A percentile compares a stretch with the other conserved stretches of the same genome.
Conservation (phyloP, 2,113 vertebrate genomes). For the Scalopus aquaticus region DNA sequence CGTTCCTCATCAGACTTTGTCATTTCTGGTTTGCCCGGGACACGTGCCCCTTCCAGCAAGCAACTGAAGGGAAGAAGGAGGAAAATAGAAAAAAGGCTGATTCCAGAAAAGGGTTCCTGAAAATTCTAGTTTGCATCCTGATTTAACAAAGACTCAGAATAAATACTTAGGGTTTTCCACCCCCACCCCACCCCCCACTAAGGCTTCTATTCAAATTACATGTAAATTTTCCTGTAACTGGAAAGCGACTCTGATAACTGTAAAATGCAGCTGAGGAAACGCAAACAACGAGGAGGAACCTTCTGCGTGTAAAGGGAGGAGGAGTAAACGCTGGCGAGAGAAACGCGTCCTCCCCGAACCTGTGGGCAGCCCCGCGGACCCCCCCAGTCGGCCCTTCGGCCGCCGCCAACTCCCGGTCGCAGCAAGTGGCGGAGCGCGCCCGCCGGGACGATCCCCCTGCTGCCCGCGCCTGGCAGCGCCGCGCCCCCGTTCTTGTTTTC, state of each 20-base stretch:
- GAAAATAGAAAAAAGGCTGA: neutral
- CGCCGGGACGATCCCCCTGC: no score
- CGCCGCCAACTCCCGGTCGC: no score
- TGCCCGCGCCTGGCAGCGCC: accelerated
- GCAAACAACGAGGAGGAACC: neutral
- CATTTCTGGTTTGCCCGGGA: neutral
- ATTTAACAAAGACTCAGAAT: neutral
- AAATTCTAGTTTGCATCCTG: neutral
- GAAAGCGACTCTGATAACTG: neutral
- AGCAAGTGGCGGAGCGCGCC: no score
- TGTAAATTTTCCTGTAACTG: neutral
- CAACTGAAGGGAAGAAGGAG: neutral
- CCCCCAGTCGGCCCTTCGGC: neutral
- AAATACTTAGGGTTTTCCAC: neutral
- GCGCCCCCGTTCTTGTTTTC: neutral
- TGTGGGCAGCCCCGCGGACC: neutral
- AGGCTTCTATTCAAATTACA: neutral
- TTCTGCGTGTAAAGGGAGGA: neutral
- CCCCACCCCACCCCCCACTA: accelerated
- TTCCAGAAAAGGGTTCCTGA: neutral
- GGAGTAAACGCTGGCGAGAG: neutral
- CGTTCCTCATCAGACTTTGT: neutral
- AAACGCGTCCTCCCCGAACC: neutral
- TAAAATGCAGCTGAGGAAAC: neutral
- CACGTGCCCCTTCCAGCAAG: neutral